Evolutionary conservation across 2,113 vertebrate species (phyloP).

Genomic region (Serinus canaria): DNA sequence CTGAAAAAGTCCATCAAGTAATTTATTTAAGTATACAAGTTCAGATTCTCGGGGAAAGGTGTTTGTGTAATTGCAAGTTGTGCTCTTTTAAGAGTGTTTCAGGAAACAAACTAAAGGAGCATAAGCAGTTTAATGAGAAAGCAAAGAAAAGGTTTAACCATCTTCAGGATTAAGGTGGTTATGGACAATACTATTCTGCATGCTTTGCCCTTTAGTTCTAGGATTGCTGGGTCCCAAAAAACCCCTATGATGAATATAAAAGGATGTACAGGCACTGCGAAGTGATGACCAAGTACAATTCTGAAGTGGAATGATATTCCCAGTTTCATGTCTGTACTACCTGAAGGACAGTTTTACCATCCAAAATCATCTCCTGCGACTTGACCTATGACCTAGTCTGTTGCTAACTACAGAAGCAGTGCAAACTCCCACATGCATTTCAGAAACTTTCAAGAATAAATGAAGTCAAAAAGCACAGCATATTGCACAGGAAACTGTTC

Average conservation of each 20-base stretch:
- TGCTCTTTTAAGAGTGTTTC: background rate
- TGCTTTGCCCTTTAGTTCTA: background rate
- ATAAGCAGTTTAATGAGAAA: background rate
- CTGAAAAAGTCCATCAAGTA: background rate
- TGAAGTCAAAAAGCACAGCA: background rate
- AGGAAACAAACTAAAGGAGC: background rate
- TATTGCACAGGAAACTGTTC: background rate
- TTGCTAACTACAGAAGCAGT: background rate
- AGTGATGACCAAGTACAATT: background rate
- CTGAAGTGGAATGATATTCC: background rate
- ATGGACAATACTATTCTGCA: background rate
- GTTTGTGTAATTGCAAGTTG: background rate
- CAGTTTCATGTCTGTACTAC: background rate
- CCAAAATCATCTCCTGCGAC: background rate
- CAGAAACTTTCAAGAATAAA: background rate
- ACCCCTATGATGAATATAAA: fast-evolving
- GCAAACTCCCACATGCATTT: background rate
- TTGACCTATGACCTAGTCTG: background rate
- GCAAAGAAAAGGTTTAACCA: background rate
- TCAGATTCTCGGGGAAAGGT: background rate
- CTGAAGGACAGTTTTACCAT: background rate
- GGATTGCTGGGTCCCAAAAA: background rate
- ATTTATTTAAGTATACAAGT: background rate
- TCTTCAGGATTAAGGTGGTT: background rate
- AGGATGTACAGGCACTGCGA: background rate